A percentile compares a stretch with the other conserved stretches of the same genome.
These are phyloP conservation scores for Sturnira hondurensis DNA, from an alignment of 2,113 vertebrate species.

Conservation along the genomic window DNA sequence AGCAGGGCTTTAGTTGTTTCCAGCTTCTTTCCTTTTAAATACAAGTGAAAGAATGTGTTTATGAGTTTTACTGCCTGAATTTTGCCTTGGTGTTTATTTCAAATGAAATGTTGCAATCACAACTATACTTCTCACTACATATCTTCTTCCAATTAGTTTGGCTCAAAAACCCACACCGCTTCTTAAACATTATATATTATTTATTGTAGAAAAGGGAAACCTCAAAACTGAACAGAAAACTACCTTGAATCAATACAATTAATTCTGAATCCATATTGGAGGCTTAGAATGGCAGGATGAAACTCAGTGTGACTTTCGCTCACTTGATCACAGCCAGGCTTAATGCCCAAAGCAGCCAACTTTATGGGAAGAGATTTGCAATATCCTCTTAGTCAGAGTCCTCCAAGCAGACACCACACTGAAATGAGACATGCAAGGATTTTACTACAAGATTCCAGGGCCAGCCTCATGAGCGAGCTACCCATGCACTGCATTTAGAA, in stretches of 20 bases:
- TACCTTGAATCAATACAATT: not conserved
- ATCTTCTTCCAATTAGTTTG: not conserved
- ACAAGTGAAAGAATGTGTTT: not conserved
- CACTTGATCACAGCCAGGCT: not conserved
- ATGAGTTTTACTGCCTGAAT: slow-evolving; percentile 14
- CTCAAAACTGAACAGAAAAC: not conserved
- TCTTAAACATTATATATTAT: not conserved
- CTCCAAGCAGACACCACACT: not conserved
- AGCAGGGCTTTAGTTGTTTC: slow-evolving; percentile 17
- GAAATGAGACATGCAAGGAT: not conserved
- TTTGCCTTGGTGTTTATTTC: slow-evolving; percentile 42
- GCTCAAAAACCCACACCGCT: not conserved
- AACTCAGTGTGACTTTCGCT: not conserved
- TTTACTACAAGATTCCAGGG: not conserved
- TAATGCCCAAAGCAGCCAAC: not conserved
- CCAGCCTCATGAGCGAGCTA: not conserved
- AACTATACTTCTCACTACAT: slow-evolving; percentile 5
- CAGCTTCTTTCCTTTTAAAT: slow-evolving; percentile 29
- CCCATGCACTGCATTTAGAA: not conserved
- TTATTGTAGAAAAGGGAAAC: not conserved
- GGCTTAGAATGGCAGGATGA: not conserved
- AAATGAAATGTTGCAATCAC: not conserved
- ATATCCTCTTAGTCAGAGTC: not conserved
- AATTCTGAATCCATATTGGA: not conserved
- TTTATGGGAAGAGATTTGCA: not conserved